Conservation (phyloP, 2,113 vertebrate genomes). For the Hipposideros armiger region DNA sequence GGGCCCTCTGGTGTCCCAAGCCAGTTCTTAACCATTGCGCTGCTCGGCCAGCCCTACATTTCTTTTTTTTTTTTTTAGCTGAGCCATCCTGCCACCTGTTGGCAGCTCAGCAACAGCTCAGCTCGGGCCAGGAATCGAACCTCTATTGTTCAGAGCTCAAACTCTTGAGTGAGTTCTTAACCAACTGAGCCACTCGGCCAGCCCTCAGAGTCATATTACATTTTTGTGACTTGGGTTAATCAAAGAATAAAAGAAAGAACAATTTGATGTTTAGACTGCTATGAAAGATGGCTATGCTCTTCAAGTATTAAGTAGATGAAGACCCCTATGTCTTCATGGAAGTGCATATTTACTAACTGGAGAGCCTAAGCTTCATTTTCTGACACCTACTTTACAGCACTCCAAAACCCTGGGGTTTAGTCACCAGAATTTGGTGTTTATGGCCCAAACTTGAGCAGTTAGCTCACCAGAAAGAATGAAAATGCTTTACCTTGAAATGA, state of each 20-base stretch:
- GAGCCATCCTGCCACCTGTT: no score
- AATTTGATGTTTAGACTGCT: neutral
- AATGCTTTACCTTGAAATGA: conserved; percentile 40
- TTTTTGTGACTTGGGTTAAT: neutral
- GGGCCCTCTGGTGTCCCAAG: no score
- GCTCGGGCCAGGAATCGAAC: no score
- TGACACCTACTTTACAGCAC: conserved; percentile 36
- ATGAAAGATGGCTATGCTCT: conserved; percentile 34
- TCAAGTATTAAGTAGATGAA: neutral
- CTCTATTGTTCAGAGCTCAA: no score
- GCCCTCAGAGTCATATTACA: neutral
- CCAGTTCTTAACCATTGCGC: no score
- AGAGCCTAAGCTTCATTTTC: conserved; percentile 14
- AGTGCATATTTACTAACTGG: neutral
- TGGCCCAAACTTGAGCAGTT: conserved; percentile 40
- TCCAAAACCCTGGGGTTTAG: conserved; percentile 49
- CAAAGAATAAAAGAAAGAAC: neutral
- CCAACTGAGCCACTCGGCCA: no score
- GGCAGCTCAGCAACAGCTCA: no score
- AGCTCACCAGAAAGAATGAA: conserved; percentile 61
- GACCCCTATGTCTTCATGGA: neutral
- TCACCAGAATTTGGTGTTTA: conserved; percentile 50
- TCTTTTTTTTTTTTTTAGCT: no score
- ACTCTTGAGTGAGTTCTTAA: no score
- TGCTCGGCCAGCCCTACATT: no score